Evolutionary conservation across 2,113 vertebrate species (phyloP).

Genomic region (Egretta garzetta): DNA sequence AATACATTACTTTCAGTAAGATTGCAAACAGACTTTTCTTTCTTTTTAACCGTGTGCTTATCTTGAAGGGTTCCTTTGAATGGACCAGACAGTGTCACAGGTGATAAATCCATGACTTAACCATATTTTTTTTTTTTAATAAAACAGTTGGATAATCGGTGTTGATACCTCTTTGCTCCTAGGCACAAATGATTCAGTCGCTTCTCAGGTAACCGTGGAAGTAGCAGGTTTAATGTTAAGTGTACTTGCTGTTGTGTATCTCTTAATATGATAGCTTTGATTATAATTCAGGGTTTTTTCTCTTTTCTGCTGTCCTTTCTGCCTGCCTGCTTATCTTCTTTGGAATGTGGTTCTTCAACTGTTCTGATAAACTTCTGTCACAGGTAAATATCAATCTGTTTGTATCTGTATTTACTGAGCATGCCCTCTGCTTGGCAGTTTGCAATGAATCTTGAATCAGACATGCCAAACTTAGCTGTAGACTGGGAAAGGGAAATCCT

Average conservation of each 20-base stretch:
- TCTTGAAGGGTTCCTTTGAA: not conserved
- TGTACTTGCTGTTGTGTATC: not conserved
- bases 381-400: conserved; percentile 26
- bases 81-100: not conserved
- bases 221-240: not conserved
- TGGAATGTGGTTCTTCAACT: conserved; percentile 33
- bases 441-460: not conserved
- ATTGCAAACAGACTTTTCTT: not conserved
- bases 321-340: not conserved
- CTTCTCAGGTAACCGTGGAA: not conserved
- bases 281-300: not conserved
- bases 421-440: not conserved
- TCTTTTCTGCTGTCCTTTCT: not conserved
- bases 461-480: not conserved
- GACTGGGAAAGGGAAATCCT: not conserved
- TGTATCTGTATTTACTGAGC: not conserved
- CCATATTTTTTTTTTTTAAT: not conserved
- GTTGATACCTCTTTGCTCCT: not conserved
- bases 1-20: not conserved
- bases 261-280: not conserved
- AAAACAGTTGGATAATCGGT: not conserved
- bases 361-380: conserved; percentile 34
- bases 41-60: not conserved
- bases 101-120: not conserved
- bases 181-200: not conserved